Conservation (phyloP, 2,113 vertebrate species). For the Genyomyrus donnyi region DNA sequence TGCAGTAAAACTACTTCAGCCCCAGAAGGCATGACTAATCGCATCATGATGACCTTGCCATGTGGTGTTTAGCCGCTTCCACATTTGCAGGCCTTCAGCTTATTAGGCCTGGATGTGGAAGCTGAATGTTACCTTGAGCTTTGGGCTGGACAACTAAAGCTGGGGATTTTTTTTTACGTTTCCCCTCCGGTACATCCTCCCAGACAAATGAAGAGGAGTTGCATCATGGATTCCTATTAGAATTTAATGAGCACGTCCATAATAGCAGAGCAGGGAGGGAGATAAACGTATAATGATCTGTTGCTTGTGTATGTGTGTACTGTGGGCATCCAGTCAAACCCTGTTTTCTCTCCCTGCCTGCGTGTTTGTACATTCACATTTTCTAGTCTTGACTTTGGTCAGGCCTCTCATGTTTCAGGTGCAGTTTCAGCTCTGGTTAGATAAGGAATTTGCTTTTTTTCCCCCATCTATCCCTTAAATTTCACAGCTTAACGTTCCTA, state of each 20-base stretch:
- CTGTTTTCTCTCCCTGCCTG: background rate
- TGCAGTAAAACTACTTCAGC: background rate
- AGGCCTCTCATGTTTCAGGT: background rate
- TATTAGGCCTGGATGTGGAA: background rate
- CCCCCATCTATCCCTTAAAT: background rate
- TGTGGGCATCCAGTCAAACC: background rate
- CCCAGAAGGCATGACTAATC: background rate
- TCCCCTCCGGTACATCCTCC: slow-evolving; percentile 13
- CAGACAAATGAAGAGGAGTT: slow-evolving; percentile 15
- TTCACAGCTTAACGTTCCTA: background rate
- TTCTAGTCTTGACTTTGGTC: background rate
- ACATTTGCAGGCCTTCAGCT: background rate
- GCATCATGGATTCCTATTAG: slow-evolving; percentile 20
- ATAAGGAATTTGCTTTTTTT: background rate
- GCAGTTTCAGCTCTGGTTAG: background rate
- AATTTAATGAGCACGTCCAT: slow-evolving; percentile 27
- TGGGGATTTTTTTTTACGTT: background rate
- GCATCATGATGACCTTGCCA: background rate
- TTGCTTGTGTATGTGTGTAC: background rate
- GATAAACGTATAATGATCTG: background rate
- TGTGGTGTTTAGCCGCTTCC: background rate
- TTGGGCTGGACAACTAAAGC: slow-evolving; percentile 20
- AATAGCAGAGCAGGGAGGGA: slow-evolving; percentile 16
- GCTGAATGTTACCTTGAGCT: background rate
- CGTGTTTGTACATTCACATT: slow-evolving; percentile 3